Conservation (phyloP, 2,888 invertebrate species). For the Crepidodera aurea region DNA sequence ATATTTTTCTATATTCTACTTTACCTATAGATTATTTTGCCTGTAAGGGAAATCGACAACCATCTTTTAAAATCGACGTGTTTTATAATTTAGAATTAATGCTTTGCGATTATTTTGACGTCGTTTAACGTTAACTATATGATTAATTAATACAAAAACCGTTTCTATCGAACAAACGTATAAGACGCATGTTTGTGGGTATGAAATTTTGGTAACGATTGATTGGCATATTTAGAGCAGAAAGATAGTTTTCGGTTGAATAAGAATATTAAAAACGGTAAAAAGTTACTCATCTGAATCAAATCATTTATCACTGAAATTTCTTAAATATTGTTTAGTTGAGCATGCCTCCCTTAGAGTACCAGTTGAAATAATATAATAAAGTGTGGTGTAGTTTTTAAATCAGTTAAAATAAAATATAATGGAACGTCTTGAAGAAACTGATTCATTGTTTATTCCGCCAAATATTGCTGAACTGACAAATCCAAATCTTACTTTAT, state of each 20-base stretch:
- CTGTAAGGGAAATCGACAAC: too few species aligned
- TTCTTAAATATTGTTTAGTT: background rate
- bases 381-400: background rate
- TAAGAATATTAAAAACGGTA: background rate
- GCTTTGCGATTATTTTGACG: too few species aligned
- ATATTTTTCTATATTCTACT: too few species aligned
- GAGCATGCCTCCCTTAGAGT: background rate
- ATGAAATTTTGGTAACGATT: background rate
- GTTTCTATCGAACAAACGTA: too few species aligned
- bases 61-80: too few species aligned
- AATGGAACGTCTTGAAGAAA: conserved; percentile 1
- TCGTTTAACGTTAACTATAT: too few species aligned
- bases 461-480: background rate
- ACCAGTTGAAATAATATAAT: background rate
- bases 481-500: background rate
- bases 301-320: background rate
- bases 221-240: background rate
- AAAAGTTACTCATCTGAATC: conserved; percentile 11
- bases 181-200: too few species aligned
- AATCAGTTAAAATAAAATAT: background rate
- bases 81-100: too few species aligned
- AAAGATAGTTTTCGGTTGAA: conserved; percentile 7
- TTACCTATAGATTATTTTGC: too few species aligned
- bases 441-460: conserved; percentile 1
- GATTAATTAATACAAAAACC: too few species aligned